Conservation (phyloP, 2,888 invertebrate species). For the Abrostola tripartita region DNA sequence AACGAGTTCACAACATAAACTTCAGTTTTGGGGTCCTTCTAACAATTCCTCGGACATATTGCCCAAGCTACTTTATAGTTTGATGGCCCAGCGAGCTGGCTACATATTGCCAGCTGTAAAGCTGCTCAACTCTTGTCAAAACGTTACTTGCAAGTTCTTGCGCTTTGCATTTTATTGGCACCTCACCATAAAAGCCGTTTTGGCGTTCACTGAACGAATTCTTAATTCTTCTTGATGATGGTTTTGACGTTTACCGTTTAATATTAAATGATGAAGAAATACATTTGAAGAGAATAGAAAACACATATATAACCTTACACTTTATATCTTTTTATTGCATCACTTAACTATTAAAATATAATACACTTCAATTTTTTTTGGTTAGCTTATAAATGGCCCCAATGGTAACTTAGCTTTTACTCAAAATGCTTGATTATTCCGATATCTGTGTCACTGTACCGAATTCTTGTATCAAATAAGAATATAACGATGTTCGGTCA, state of each 20-base stretch:
- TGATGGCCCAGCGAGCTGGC: constrained; percentile 30
- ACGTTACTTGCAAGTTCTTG: constrained; percentile 61
- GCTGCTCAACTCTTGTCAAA: constrained; percentile 41
- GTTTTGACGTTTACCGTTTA: neutral
- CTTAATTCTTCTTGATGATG: constrained; percentile 26
- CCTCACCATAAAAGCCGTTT: constrained; percentile 32
- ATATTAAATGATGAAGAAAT: neutral
- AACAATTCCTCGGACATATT: constrained; percentile 24
- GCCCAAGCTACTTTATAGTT: constrained; percentile 33
- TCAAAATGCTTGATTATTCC: too few species aligned
- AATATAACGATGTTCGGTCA: too few species aligned
- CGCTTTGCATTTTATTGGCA: constrained; percentile 64
- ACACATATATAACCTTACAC: too few species aligned
- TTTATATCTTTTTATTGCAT: too few species aligned
- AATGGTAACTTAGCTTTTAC: too few species aligned
- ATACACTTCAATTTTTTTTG: too few species aligned
- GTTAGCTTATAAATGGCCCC: too few species aligned
- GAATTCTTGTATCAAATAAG: too few species aligned
- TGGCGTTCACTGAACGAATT: constrained; percentile 15
- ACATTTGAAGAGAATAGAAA: neutral
- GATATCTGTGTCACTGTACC: too few species aligned
- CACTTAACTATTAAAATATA: too few species aligned
- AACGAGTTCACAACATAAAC: constrained; percentile 33
- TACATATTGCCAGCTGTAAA: constrained; percentile 40
- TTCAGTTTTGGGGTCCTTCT: constrained; percentile 24